Percentiles rank a stretch among this genome's conserved stretches.
Evolutionary conservation across 2,797 vertebrate genomes (phyloP).

Genomic region (Lophius americanus): DNA sequence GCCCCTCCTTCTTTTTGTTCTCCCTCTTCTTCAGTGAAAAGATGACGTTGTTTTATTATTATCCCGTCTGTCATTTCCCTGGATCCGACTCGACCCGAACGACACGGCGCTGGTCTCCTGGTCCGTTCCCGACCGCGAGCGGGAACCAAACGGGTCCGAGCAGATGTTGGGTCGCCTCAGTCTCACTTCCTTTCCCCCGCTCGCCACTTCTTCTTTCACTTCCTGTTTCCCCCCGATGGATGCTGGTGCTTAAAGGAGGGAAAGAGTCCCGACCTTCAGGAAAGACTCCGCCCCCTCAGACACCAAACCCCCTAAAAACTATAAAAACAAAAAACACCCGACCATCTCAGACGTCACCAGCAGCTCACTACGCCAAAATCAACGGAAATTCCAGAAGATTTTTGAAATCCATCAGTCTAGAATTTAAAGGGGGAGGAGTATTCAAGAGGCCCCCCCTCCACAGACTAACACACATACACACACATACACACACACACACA

Average conservation of each 20-base stretch:
- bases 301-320: too few species aligned
- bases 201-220: conserved; percentile 82
- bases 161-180: conserved; percentile 80
- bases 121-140: conserved; percentile 59
- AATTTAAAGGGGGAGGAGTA: too few species aligned
- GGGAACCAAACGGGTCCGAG: conserved; percentile 80
- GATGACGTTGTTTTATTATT: conserved; percentile 82
- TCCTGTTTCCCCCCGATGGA: conserved; percentile 74
- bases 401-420: too few species aligned
- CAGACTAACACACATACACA: too few species aligned
- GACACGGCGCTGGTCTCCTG: conserved; percentile 27
- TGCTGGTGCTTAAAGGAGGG: conserved; percentile 15
- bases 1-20: conserved; percentile 61
- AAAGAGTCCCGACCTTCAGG: too few species aligned
- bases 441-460: too few species aligned
- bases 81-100: conserved; percentile 64
- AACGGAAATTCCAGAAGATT: too few species aligned
- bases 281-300: too few species aligned
- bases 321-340: too few species aligned
- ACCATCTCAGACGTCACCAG: too few species aligned
- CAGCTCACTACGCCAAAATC: too few species aligned
- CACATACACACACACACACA: too few species aligned
- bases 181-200: conserved; percentile 83
- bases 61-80: conserved; percentile 74
- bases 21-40: conserved; percentile 76